Conservation (phyloP, 2,888 invertebrate genomes). For the Philonicus albiceps region DNA sequence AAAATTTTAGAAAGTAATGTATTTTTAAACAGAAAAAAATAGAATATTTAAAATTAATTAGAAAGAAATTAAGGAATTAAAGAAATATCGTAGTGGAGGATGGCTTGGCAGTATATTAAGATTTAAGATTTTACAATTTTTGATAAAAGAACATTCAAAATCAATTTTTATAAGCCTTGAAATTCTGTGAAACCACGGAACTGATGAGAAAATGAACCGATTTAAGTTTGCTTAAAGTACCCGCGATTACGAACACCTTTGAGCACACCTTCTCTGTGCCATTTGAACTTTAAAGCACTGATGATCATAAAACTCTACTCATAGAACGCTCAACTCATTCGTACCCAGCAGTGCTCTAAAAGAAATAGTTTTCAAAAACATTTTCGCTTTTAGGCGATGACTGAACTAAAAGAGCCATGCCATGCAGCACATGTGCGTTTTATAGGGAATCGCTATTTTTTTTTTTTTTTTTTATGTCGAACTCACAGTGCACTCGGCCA, state of each 20-base stretch:
- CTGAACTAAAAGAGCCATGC: background rate
- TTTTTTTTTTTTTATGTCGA: background rate
- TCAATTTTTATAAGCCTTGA: background rate
- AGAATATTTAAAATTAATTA: too few species aligned
- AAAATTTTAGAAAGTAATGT: too few species aligned
- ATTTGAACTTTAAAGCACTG: background rate
- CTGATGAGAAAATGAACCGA: background rate
- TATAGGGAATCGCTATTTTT: background rate
- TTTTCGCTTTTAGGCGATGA: background rate
- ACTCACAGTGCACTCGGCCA: background rate
- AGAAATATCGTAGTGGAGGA: too few species aligned
- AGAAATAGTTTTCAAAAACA: background rate
- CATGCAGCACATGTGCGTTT: background rate
- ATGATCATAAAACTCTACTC: background rate
- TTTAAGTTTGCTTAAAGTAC: background rate
- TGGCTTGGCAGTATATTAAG: too few species aligned
- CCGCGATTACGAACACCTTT: background rate
- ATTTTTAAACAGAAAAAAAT: too few species aligned
- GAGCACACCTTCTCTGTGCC: background rate
- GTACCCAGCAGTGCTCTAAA: background rate
- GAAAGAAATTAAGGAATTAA: too few species aligned
- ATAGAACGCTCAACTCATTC: background rate
- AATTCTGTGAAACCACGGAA: background rate
- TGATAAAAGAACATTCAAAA: background rate
- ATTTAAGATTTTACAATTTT: background rate